These are phyloP conservation scores for Mixornis gularis DNA, from an alignment of 2,113 vertebrate genomes.

Conservation along the genomic window DNA sequence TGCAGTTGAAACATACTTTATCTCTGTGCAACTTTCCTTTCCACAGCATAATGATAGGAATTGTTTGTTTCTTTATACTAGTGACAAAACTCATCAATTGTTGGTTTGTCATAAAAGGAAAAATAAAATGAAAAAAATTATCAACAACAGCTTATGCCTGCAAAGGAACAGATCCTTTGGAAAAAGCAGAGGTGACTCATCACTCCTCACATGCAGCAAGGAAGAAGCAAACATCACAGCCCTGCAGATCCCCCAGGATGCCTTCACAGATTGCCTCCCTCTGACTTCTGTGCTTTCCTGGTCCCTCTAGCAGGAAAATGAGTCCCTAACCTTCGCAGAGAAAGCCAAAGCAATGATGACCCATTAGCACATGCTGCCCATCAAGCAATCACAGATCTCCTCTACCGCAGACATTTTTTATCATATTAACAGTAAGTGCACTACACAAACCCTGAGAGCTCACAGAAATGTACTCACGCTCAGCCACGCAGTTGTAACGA, in stretches of 20 bases:
- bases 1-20: background rate
- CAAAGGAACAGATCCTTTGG: background rate
- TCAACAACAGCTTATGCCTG: background rate
- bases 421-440: background rate
- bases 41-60: background rate
- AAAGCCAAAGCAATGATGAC: background rate
- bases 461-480: background rate
- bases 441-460: background rate
- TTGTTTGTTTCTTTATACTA: slow-evolving; percentile 1
- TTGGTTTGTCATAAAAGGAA: background rate
- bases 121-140: background rate
- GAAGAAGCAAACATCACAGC: background rate
- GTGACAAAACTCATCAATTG: background rate
- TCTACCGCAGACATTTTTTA: background rate
- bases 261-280: background rate
- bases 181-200: background rate
- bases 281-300: background rate
- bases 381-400: background rate
- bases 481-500: fast-evolving
- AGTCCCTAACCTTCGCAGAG: background rate
- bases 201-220: fast-evolving
- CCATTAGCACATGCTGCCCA: slow-evolving; percentile 2
- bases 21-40: background rate
- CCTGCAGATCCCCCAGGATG: background rate
- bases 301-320: background rate